Percentiles rank a stretch among this genome's conserved stretches.
phyloP scores from a whole-genome alignment of 2,888 invertebrate genomes.

The Heteropelma amictum region DNA sequence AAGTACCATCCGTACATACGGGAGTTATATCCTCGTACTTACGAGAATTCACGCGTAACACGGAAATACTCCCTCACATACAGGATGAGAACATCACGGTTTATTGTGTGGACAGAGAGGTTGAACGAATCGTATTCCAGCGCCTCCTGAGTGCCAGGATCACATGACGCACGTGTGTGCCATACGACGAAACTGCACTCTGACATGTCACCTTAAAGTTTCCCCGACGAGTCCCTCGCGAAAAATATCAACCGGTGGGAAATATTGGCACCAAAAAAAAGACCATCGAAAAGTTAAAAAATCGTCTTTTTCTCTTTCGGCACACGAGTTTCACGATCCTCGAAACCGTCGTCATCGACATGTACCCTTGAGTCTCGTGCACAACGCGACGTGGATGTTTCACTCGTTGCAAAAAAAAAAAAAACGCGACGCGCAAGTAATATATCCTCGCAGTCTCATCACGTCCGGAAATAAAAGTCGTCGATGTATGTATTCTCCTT shows the following conservation, averaged over 20 bases:
- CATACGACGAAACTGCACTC: not conserved
- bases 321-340: too few relatives aligned
- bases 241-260: not conserved
- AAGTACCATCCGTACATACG: conserved; percentile 19
- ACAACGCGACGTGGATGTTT: not conserved
- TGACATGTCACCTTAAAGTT: not conserved
- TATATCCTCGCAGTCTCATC: conserved; percentile 8
- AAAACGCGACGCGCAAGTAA: not conserved
- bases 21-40: not conserved
- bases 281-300: not conserved
- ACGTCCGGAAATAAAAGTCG: conserved; percentile 32
- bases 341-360: too few relatives aligned
- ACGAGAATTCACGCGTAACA: not conserved
- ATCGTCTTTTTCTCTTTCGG: not conserved
- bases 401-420: not conserved
- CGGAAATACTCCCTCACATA: not conserved
- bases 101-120: conserved; percentile 14
- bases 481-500: conserved; percentile 5
- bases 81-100: conserved; percentile 3
- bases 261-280: not conserved
- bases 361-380: not conserved
- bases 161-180: not conserved
- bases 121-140: conserved; percentile 18
- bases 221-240: too few relatives aligned
- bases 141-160: conserved; percentile 8